phyloP scores from a whole-genome alignment of 2,888 invertebrate species.

The Agrochola litura region DNA sequence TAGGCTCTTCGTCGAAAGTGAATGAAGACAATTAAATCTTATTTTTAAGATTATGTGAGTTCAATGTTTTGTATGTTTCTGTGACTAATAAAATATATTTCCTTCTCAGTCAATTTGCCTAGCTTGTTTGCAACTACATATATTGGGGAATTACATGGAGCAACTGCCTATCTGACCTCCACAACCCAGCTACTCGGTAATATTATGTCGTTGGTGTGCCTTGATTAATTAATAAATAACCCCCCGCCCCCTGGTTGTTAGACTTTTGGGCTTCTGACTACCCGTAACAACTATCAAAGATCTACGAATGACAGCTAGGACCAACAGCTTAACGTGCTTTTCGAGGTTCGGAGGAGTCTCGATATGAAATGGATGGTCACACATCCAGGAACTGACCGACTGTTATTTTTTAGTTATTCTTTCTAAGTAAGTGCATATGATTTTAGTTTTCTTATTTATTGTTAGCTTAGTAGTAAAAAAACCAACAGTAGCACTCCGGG shows the following conservation, averaged over 20 bases:
- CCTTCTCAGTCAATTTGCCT: not conserved
- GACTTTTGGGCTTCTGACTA: not conserved
- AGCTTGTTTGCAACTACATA: not conserved
- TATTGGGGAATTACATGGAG: not conserved
- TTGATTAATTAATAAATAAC: not conserved
- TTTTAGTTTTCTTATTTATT: not conserved
- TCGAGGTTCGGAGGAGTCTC: not conserved
- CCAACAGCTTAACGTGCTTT: not conserved
- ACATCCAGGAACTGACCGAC: too few relatives aligned
- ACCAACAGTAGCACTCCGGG: too few relatives aligned
- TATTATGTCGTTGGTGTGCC: not conserved
- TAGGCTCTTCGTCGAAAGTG: not conserved
- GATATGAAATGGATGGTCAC: too few relatives aligned
- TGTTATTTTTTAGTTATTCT: not conserved
- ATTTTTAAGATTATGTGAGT: not conserved
- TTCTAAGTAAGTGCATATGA: not conserved
- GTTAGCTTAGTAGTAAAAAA: not conserved
- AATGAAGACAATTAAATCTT: not conserved
- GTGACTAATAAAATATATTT: not conserved
- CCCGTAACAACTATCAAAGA: not conserved
- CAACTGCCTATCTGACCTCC: too few relatives aligned
- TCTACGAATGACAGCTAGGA: not conserved
- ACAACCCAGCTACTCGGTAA: not conserved
- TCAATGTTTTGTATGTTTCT: not conserved
- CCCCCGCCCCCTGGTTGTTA: not conserved